Evolutionary conservation across 1,140 invertebrate species (phyloP).

Genomic region (Pissodes strobi): DNA sequence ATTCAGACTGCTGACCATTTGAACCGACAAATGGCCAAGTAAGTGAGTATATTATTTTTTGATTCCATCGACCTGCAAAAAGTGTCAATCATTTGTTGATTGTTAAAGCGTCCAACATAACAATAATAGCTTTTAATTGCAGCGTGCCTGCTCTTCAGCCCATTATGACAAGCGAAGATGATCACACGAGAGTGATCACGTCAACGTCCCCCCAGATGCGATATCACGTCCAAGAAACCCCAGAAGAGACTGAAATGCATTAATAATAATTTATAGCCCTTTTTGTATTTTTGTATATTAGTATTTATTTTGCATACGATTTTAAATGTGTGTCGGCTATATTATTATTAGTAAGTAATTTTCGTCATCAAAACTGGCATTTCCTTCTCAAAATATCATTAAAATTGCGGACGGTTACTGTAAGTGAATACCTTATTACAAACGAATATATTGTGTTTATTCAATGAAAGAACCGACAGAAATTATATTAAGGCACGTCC

Average conservation of each 20-base stretch:
- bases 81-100: too few relatives aligned
- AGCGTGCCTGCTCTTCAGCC: slow-evolving; percentile 42
- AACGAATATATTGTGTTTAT: too few relatives aligned
- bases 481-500: too few relatives aligned
- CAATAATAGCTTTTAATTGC: slow-evolving; percentile 26
- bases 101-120: not conserved
- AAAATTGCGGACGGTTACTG: too few relatives aligned
- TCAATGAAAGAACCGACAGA: too few relatives aligned
- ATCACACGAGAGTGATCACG: slow-evolving; percentile 50
- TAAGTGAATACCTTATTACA: too few relatives aligned
- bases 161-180: slow-evolving; percentile 38
- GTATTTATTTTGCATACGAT: slow-evolving; percentile 14
- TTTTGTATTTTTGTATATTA: slow-evolving; percentile 17
- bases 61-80: too few relatives aligned
- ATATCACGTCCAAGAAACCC: slow-evolving; percentile 32
- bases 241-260: slow-evolving; percentile 34
- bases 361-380: too few relatives aligned
- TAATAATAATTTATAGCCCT: slow-evolving; percentile 2
- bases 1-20: slow-evolving; percentile 26
- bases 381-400: too few relatives aligned
- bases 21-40: slow-evolving; percentile 30
- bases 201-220: slow-evolving; percentile 44
- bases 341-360: too few relatives aligned
- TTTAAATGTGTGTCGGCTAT: too few relatives aligned
- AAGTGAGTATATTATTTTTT: slow-evolving; percentile 38